A percentile compares a stretch with the other conserved stretches of the same genome.
Conservation (phyloP, 2,113 vertebrate genomes). For the Nothoprocta perdicaria region DNA sequence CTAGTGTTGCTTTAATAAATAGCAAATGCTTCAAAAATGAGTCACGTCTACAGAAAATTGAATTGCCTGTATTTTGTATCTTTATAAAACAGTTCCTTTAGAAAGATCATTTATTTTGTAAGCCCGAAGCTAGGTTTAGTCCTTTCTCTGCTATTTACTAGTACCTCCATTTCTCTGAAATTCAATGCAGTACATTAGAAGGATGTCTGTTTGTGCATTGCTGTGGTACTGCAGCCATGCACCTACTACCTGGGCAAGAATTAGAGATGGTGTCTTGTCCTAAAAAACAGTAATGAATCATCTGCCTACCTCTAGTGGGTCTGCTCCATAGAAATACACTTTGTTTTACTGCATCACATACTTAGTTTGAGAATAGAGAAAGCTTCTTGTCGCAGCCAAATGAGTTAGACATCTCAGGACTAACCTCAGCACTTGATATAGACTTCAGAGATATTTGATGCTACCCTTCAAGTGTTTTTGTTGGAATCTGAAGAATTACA, state of each 20-base stretch:
- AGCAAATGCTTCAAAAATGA: background rate
- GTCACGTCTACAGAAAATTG: background rate
- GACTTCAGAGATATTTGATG: background rate
- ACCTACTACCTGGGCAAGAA: background rate
- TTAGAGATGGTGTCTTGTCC: background rate
- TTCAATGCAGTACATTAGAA: background rate
- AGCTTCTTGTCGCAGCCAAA: background rate
- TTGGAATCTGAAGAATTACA: background rate
- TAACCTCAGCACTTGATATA: background rate
- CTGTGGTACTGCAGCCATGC: background rate
- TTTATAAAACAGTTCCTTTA: background rate
- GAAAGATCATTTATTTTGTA: background rate
- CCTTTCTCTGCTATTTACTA: background rate
- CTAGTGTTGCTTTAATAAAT: background rate
- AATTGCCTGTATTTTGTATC: background rate
- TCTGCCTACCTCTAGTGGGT: background rate
- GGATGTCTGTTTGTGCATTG: background rate
- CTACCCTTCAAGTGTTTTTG: slow-evolving; percentile 1
- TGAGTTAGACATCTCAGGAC: background rate
- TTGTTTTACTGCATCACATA: background rate
- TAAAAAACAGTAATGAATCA: background rate
- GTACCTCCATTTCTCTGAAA: background rate
- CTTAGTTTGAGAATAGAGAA: background rate
- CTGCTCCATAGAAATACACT: background rate
- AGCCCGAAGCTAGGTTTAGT: background rate